These are phyloP conservation scores for Myotis vivesi DNA, from an alignment of 2,797 vertebrate species.

Conservation along the genomic window DNA sequence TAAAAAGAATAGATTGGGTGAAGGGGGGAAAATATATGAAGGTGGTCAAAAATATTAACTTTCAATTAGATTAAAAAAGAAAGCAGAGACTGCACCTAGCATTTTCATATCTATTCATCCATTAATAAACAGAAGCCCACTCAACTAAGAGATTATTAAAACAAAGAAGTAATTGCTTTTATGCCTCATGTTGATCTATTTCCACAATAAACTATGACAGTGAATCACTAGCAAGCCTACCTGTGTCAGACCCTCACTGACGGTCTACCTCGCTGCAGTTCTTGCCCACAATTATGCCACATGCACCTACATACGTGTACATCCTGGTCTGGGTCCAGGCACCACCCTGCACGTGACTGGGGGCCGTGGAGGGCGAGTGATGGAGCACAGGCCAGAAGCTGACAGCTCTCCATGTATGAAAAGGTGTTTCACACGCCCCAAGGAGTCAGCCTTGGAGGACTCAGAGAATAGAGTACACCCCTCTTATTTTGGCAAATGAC, in stretches of 20 bases:
- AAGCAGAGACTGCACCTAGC: background rate
- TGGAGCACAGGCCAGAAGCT: background rate
- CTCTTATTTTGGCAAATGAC: background rate
- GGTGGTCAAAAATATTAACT: background rate
- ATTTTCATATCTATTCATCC: background rate
- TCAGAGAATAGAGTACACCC: background rate
- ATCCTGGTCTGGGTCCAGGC: background rate
- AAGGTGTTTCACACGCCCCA: background rate
- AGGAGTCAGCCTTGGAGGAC: background rate
- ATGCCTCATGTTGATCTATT: background rate
- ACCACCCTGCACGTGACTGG: too few species aligned
- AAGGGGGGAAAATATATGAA: background rate
- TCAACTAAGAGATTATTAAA: rapidly evolving
- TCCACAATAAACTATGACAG: background rate
- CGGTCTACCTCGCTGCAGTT: background rate
- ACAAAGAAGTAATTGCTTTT: background rate
- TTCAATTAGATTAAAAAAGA: background rate
- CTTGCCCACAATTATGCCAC: background rate
- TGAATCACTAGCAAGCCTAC: background rate
- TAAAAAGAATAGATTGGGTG: background rate
- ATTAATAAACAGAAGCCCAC: background rate
- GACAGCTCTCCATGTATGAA: background rate
- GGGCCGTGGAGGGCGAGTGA: background rate
- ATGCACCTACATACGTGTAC: rapidly evolving
- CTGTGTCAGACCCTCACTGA: background rate